Base-by-base conservation (phyloP, 30 jellyfish, hydroid and myxozoan genomes). In the Hydra vulgaris region DNA sequence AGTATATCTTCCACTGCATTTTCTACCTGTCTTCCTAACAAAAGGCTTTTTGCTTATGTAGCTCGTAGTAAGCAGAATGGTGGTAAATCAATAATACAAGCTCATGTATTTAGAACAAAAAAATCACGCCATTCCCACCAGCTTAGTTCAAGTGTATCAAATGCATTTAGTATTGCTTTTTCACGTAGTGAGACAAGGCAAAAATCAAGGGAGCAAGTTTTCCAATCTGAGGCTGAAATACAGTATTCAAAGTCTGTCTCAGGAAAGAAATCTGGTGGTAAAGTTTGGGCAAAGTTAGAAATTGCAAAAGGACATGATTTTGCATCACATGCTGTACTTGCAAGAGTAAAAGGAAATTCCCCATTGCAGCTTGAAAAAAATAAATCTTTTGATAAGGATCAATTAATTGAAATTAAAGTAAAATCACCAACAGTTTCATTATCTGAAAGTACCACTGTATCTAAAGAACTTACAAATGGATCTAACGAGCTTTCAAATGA, bases 301-400 rank as follows among this genome's bases (percentile, higher is more conserved):
- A 77, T 90, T 24, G 97, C 97, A 8, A 83, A 74, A 23, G 97
- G 97, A 18, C 97, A 90, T 73, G 96, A 86, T 27, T 68, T 27
- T 26, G 81, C 97, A 3, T 94, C 79, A 26, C 97, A 90, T 76
- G 97, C 97, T n/a, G 83, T 80, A 77, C 55, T 88, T 22, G 97
- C 97, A 7, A 66, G 88, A 21, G 83, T 21, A 40, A 40, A 40
- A 40, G 61, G 61, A 40, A 12, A 3, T 21, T 7, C 52, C 3
- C 26, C 26, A 3, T 69, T n/a, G n/a, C 17, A 17, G 71, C 17
- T 19, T 19, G 76, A 24, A 69, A 24, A 19, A 21, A 24, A 3
- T 69, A 15, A 21, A 3, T 69, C 15, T 69, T 15, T 1, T 3
- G 15, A 21, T 5, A 69, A 21, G 25, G 12, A 69, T 5, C 76